Percentiles rank a stretch among this genome's conserved stretches.
Evolutionary conservation across 2,113 vertebrate species (phyloP).

Genomic region (Craseonycteris thonglongyai): DNA sequence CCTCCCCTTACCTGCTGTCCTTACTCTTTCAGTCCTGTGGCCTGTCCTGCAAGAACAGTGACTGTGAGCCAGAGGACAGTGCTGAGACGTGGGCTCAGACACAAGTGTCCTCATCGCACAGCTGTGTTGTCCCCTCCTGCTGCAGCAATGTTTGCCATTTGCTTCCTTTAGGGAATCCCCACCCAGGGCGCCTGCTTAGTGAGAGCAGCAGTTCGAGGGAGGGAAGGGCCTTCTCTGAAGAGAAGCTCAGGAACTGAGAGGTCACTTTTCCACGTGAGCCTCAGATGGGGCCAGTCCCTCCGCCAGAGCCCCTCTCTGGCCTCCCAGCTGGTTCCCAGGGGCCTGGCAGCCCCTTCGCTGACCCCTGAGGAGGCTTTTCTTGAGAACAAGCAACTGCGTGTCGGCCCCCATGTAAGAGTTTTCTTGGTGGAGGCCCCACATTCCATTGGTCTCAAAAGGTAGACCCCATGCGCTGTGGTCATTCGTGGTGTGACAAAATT

Average conservation of each 20-base stretch:
- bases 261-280: background rate
- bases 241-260: background rate
- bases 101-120: background rate
- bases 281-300: background rate
- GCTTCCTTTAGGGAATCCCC: background rate
- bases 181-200: background rate
- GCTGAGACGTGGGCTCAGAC: accelerated
- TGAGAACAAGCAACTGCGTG: background rate
- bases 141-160: too few species aligned
- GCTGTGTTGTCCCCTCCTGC: background rate
- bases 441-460: background rate
- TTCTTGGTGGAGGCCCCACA: background rate
- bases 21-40: background rate
- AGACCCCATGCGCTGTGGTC: accelerated
- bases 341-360: accelerated
- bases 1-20: accelerated
- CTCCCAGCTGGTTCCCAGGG: background rate
- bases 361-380: background rate
- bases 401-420: background rate
- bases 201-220: background rate
- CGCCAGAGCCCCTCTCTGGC: background rate
- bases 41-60: background rate
- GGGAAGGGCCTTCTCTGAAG: background rate
- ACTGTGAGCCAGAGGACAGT: accelerated
- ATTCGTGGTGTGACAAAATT: accelerated